phyloP scores from a whole-genome alignment of 2,888 invertebrate genomes.

The Torymus texanus region DNA sequence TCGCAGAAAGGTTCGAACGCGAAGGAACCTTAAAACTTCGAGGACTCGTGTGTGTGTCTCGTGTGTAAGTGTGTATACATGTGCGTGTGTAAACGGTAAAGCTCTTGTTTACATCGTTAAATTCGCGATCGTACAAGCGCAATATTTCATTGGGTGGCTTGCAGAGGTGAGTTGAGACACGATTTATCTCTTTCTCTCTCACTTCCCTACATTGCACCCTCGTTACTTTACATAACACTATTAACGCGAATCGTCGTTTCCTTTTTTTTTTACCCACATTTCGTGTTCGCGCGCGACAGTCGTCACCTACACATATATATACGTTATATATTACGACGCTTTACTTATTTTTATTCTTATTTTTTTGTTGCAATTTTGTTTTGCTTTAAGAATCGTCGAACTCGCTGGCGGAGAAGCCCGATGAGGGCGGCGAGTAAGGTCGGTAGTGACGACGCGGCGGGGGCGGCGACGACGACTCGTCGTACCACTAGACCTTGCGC shows the following conservation, averaged over 20 bases:
- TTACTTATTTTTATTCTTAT: neutral
- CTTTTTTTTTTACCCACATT: neutral
- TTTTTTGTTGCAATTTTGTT: neutral
- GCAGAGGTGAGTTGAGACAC: too few species aligned
- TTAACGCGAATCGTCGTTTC: constrained; percentile 11
- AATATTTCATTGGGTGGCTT: neutral
- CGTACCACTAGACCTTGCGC: constrained; percentile 69
- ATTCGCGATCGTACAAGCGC: constrained; percentile 21
- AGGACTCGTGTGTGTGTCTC: constrained; percentile 20
- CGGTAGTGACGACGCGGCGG: constrained; percentile 26
- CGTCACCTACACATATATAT: neutral
- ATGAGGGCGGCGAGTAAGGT: constrained; percentile 44
- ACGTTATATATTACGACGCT: neutral
- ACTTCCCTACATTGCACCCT: neutral
- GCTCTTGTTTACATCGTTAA: constrained; percentile 40
- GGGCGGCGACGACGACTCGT: constrained; percentile 53
- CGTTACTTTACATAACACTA: constrained; percentile 5
- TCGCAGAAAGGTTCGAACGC: constrained; percentile 22
- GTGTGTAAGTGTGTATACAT: constrained; percentile 1
- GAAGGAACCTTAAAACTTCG: constrained; percentile 38
- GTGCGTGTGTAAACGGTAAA: constrained; percentile 30
- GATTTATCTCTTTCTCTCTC: neutral
- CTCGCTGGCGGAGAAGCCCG: constrained; percentile 53
- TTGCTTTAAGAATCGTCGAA: constrained; percentile 50
- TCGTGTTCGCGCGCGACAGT: neutral